Evolutionary conservation across 2,113 vertebrate species (phyloP).

Genomic region (Pelodiscus sinensis): DNA sequence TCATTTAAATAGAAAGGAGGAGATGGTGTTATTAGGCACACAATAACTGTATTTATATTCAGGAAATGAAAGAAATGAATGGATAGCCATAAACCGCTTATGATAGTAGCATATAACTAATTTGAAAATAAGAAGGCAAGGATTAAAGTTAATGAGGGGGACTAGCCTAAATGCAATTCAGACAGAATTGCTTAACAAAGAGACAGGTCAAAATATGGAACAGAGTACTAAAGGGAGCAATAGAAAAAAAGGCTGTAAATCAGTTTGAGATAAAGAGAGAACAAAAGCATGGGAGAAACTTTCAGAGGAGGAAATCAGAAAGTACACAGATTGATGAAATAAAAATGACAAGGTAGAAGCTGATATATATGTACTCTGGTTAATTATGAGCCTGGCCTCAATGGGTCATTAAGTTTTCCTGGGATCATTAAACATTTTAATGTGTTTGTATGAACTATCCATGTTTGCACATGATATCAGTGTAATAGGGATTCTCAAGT

Average conservation of each 20-base stretch:
- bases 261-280: constrained; percentile 27
- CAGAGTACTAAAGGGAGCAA: constrained; percentile 19
- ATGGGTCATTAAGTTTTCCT: constrained; percentile 28
- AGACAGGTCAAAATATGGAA: constrained; percentile 47
- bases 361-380: constrained; percentile 35
- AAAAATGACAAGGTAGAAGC: constrained; percentile 44
- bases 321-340: constrained; percentile 29
- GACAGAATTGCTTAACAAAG: constrained; percentile 45
- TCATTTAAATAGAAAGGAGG: not conserved
- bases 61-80: constrained; percentile 53
- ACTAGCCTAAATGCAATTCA: not conserved
- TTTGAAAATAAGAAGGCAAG: constrained; percentile 38
- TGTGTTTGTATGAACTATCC: constrained; percentile 47
- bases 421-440: constrained; percentile 62
- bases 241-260: constrained; percentile 47
- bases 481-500: not conserved
- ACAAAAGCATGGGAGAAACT: not conserved
- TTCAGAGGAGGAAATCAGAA: constrained; percentile 49
- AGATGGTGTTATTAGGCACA: constrained; percentile 16
- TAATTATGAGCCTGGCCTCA: constrained; percentile 33
- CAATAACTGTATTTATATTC: constrained; percentile 18
- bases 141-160: constrained; percentile 34
- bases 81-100: constrained; percentile 27
- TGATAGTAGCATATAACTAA: constrained; percentile 1
- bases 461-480: constrained; percentile 34